phyloP scores from a whole-genome alignment of 2,888 invertebrate species.

The Apotomis capreana region DNA sequence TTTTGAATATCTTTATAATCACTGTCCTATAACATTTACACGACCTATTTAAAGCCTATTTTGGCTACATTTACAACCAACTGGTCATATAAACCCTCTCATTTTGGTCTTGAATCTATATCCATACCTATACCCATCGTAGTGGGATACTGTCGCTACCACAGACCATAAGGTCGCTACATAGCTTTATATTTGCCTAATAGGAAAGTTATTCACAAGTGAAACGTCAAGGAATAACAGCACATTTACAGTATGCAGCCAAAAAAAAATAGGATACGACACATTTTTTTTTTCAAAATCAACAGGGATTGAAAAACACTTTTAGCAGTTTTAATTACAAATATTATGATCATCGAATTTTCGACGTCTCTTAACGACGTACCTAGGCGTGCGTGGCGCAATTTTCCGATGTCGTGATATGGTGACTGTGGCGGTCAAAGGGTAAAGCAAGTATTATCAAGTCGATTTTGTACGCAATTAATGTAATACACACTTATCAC shows the following conservation, averaged over 20 bases:
- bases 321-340: too few relatives aligned
- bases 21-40: conserved; percentile 50
- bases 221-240: background rate
- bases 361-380: too few relatives aligned
- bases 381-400: too few relatives aligned
- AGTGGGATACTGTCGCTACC: background rate
- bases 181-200: background rate
- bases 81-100: conserved; percentile 34
- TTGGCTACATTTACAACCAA: conserved; percentile 38
- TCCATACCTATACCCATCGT: background rate
- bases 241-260: too few relatives aligned
- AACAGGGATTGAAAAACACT: too few relatives aligned
- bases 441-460: too few relatives aligned
- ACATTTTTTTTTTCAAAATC: too few relatives aligned
- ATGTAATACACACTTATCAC: background rate
- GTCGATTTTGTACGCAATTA: background rate
- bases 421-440: too few relatives aligned
- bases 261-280: too few relatives aligned
- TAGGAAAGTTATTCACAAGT: background rate
- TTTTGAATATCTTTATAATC: conserved; percentile 50
- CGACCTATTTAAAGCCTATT: conserved; percentile 44
- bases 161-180: too few relatives aligned
- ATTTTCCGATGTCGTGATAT: too few relatives aligned
- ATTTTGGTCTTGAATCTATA: conserved; percentile 21
- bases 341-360: too few relatives aligned